Conservation (phyloP, 1,140 invertebrate species). For the Stegodyphus mimosarum region DNA sequence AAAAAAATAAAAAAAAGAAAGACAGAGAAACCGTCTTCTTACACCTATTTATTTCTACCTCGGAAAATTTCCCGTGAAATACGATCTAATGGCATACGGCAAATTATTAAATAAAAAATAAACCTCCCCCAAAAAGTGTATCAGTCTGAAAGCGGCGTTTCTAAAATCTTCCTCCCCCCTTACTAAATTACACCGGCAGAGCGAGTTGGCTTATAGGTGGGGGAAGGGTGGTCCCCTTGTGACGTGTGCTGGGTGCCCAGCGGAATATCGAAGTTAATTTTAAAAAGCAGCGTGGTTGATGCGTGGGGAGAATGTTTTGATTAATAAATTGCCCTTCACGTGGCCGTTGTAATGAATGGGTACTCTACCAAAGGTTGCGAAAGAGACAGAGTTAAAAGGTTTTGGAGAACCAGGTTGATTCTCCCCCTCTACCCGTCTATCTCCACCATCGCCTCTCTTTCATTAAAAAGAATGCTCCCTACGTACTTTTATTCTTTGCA, state of each 20-base stretch:
- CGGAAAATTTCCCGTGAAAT: too few relatives aligned
- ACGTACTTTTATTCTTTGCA: too few relatives aligned
- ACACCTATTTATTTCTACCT: too few relatives aligned
- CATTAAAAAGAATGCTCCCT: too few relatives aligned
- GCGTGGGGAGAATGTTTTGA: neutral
- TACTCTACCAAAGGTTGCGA: neutral
- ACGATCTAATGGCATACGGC: too few relatives aligned
- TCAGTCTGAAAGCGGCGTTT: conserved; percentile 13
- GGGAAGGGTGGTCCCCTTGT: neutral
- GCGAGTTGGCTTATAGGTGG: neutral
- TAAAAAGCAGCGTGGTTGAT: neutral
- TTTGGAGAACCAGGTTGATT: too few relatives aligned
- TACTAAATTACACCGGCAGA: conserved; percentile 1
- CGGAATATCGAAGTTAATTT: neutral
- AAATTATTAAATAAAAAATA: too few relatives aligned
- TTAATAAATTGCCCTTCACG: conserved; percentile 2
- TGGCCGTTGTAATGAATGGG: neutral
- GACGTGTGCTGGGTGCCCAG: neutral
- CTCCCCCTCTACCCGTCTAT: too few relatives aligned
- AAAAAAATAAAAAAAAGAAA: too few relatives aligned
- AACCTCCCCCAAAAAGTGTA: neutral
- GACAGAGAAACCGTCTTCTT: too few relatives aligned
- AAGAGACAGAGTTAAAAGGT: too few relatives aligned
- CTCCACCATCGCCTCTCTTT: too few relatives aligned
- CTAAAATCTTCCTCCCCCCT: neutral